Evolutionary conservation across 2,888 invertebrate genomes (phyloP).

Genomic region (Formica aserva): DNA sequence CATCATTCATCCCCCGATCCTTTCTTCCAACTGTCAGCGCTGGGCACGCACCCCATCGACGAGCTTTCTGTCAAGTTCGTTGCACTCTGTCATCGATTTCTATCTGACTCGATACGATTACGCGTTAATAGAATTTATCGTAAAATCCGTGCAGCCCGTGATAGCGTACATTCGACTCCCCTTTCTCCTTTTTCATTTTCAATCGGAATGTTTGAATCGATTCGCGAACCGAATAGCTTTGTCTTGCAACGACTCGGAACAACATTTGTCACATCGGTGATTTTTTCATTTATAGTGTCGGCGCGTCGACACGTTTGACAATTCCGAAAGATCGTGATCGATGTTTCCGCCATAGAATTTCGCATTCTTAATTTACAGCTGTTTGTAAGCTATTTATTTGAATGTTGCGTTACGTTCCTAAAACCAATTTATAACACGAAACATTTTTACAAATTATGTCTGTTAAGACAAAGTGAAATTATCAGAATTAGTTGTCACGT

Average conservation of each 20-base stretch:
- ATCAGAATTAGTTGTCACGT: background rate
- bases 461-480: background rate
- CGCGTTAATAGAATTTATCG: constrained; percentile 59
- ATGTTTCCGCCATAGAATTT: background rate
- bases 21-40: constrained; percentile 61
- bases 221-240: constrained; percentile 31
- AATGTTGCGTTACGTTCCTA: background rate
- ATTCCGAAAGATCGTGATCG: constrained; percentile 15
- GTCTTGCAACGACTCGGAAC: constrained; percentile 43
- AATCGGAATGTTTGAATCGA: constrained; percentile 9
- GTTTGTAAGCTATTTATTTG: background rate
- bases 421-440: background rate
- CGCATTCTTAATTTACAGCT: background rate
- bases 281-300: constrained; percentile 22
- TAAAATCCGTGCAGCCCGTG: background rate
- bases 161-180: background rate
- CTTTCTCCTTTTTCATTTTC: background rate
- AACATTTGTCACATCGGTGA: constrained; percentile 35
- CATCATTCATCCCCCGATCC: constrained; percentile 70
- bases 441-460: background rate
- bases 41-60: constrained; percentile 51
- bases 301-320: background rate
- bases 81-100: constrained; percentile 74
- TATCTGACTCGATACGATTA: constrained; percentile 61
- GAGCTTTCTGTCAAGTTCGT: constrained; percentile 72